Conservation (phyloP, 2,113 vertebrate genomes). For the Platichthys stellatus region DNA sequence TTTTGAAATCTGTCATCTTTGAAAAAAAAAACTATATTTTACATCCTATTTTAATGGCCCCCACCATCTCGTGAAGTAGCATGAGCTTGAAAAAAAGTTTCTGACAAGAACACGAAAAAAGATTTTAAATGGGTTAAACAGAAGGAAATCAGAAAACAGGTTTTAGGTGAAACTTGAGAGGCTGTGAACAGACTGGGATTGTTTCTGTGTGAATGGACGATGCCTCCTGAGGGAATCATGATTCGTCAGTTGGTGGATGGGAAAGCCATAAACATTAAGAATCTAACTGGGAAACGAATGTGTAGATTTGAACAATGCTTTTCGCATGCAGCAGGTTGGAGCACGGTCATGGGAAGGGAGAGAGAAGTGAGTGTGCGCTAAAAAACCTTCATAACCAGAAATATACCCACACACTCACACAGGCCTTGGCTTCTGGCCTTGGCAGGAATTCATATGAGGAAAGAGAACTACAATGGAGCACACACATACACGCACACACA, state of each 20-base stretch:
- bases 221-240: conserved; percentile 37
- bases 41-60: not conserved
- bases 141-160: conserved; percentile 24
- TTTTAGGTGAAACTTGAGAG: conserved; percentile 37
- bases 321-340: conserved; percentile 52
- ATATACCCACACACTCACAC: conserved; percentile 24
- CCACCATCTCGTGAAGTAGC: not conserved
- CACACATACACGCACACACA: conserved; percentile 6
- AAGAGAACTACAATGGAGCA: conserved; percentile 45
- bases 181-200: conserved; percentile 17
- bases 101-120: not conserved
- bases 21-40: not conserved
- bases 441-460: conserved; percentile 50
- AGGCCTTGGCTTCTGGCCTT: conserved; percentile 53
- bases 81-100: not conserved
- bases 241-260: conserved; percentile 30
- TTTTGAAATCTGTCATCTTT: too few relatives aligned
- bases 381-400: conserved; percentile 24
- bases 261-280: conserved; percentile 43
- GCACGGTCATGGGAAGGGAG: conserved; percentile 39
- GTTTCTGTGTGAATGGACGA: conserved; percentile 22
- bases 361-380: conserved; percentile 35
- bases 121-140: conserved; percentile 19
- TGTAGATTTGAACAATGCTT: conserved; percentile 58
- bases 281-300: conserved; percentile 46